Evolutionary conservation across 2,888 invertebrate species (phyloP).

Genomic region (Linnaemya vulpina): DNA sequence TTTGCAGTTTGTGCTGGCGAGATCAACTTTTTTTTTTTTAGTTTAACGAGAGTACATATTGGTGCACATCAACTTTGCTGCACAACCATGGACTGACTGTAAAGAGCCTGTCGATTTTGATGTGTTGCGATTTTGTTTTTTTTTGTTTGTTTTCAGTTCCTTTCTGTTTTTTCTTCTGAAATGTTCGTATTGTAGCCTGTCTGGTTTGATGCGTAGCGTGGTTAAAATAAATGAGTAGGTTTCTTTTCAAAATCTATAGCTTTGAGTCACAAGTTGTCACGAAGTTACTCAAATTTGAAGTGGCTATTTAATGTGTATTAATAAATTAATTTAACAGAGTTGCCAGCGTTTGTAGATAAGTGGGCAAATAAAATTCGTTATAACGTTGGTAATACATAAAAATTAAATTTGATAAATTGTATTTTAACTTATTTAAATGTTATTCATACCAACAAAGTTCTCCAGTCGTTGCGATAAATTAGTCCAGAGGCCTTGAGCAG

Average conservation of each 20-base stretch:
- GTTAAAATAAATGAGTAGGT: conserved; percentile 63
- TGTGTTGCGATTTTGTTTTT: conserved; percentile 62
- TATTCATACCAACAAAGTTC: too few relatives aligned
- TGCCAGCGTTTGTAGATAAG: conserved; percentile 13
- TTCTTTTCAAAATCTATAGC: conserved; percentile 60
- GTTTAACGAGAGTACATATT: neutral
- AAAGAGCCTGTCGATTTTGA: conserved; percentile 73
- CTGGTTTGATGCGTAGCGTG: conserved; percentile 62
- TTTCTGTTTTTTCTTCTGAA: conserved; percentile 8
- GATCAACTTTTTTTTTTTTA: conserved; percentile 32
- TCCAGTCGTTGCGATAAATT: too few relatives aligned
- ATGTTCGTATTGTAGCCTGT: conserved; percentile 31
- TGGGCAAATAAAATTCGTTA: neutral
- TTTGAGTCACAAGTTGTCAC: conserved; percentile 72
- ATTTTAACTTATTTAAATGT: too few relatives aligned
- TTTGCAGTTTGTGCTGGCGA: conserved; percentile 41
- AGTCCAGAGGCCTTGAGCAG: neutral
- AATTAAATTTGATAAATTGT: too few relatives aligned
- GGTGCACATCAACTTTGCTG: conserved; percentile 12
- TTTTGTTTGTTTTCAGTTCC: conserved; percentile 6
- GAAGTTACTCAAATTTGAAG: conserved; percentile 67
- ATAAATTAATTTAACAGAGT: conserved; percentile 58
- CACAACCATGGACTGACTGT: conserved; percentile 17
- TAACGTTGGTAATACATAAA: too few relatives aligned
- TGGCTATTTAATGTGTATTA: conserved; percentile 45